These are phyloP conservation scores for Gymnodraco acuticeps DNA, from an alignment of 2,797 vertebrate species.

Conservation along the genomic window DNA sequence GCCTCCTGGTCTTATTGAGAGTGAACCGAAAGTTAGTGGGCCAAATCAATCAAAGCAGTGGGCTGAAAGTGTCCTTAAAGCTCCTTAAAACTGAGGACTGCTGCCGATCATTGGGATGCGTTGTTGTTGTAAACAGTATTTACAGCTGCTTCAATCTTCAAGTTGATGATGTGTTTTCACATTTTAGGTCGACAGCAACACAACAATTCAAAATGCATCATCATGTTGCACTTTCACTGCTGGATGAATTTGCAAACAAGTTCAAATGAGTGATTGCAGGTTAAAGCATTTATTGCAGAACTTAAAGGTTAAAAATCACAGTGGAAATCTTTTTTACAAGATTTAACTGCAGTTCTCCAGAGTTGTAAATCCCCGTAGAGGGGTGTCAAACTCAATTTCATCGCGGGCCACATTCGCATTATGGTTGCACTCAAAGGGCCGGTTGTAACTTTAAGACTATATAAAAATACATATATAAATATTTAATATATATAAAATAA, in stretches of 20 bases:
- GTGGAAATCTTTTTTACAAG: conserved; percentile 1
- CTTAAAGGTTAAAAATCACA: background rate
- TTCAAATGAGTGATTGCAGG: background rate
- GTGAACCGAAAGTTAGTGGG: background rate
- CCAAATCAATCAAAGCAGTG: background rate
- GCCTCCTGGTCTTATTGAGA: background rate
- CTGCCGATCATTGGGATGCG: background rate
- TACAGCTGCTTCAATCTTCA: background rate
- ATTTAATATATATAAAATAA: too few species aligned
- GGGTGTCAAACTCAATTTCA: too few species aligned
- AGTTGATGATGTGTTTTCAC: background rate
- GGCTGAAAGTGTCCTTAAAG: background rate
- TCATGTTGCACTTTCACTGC: background rate
- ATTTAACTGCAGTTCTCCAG: background rate
- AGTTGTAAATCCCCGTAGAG: conserved; percentile 6
- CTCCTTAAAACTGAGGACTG: background rate
- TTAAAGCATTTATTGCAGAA: background rate
- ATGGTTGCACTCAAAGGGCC: too few species aligned
- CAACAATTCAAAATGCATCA: background rate
- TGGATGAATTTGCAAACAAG: background rate
- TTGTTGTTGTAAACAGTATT: conserved; percentile 6
- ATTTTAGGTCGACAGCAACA: background rate
- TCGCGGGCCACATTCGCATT: too few species aligned
- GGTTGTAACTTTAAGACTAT: too few species aligned
- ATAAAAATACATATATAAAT: too few species aligned